Base-by-base conservation (phyloP, 2,797 vertebrate species). In the Halcyon badia region DNA sequence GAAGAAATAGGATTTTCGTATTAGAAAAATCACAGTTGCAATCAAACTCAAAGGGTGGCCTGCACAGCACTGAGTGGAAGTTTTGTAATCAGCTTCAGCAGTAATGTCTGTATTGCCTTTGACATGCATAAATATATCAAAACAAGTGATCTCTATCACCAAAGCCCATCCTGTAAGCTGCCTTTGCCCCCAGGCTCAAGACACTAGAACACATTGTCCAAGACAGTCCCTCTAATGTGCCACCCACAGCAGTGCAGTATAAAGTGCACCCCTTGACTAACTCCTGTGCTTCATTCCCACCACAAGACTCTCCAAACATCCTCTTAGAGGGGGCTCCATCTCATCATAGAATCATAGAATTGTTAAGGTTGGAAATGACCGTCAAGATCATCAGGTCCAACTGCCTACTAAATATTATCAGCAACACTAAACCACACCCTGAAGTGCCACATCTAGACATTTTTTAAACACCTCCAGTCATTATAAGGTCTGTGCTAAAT, bases 211-310 rank as follows among this genome's bases (percentile, higher is more conserved):
- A 12, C 6, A 28, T 10, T 26, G 10, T 24, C 41, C 30, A 62
- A 64, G 31, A 48, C 69, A 24, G 37, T 41, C 11, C 54, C 37
- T 61, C 52, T 28, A 33, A 19, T 1, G 8, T 21, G 28, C 20
- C 44, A 28, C 21, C 7, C 12, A 11, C 35, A 48, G 3, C n/a
- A 56, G 39, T 0, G 0, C 20, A 41, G 22, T 6, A 14, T 14
- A 3, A 87, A 75, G 11, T 7, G 9, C n/a, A 6, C 33, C n/a
- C 39, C 46, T 28, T 30, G 39, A 14, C 26, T 26, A n/a, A 24
- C 14, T 2, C 41, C 11, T 3, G 24, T 12, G 30, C 14, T 3
- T 1, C 2, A 0, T 2, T 78, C 33, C 60, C 25, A 30, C 5
- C 19, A 20, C 20, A 44, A 37, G 48, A 22, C 7, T 68, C 65